These are phyloP conservation scores for Polydrusus pterygomalis DNA, from an alignment of 2,888 invertebrate species.

Conservation along the genomic window DNA sequence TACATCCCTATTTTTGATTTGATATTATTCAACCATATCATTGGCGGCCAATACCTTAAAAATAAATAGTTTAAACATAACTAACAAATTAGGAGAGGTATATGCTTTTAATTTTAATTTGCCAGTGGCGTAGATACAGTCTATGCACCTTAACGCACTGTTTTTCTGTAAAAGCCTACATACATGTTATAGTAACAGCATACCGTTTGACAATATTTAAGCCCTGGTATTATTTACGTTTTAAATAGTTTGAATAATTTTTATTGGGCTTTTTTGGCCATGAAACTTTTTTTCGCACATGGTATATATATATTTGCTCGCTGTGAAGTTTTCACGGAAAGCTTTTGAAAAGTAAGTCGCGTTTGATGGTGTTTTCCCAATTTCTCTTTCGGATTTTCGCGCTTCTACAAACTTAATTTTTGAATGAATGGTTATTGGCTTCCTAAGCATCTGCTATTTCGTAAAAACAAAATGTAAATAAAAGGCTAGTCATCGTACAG, in stretches of 20 bases:
- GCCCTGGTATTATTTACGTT: no score
- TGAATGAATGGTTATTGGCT: slow-evolving; percentile 24
- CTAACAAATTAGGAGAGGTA: background rate
- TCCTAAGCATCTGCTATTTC: slow-evolving; percentile 12
- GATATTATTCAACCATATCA: slow-evolving; percentile 31
- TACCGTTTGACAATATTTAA: no score
- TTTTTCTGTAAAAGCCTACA: no score
- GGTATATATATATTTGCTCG: slow-evolving; percentile 34
- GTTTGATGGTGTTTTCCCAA: slow-evolving; percentile 32
- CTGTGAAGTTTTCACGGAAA: slow-evolving; percentile 36
- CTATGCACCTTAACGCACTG: no score
- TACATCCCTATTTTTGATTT: slow-evolving; percentile 36
- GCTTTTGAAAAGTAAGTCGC: slow-evolving; percentile 39
- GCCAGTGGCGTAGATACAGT: background rate
- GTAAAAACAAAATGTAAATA: slow-evolving; percentile 42
- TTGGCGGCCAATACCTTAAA: slow-evolving; percentile 5
- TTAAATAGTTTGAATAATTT: no score
- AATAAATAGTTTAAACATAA: slow-evolving; percentile 10
- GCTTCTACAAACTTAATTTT: slow-evolving; percentile 23
- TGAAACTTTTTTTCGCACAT: slow-evolving; percentile 27
- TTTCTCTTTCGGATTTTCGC: slow-evolving; percentile 24
- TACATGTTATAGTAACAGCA: no score
- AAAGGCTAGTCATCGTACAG: slow-evolving; percentile 30
- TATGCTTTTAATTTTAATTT: background rate
- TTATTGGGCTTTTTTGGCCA: no score